Percentiles rank a stretch among this genome's conserved stretches.
phyloP scores from a whole-genome alignment of 2,113 vertebrate species.

The Euleptes europaea region DNA sequence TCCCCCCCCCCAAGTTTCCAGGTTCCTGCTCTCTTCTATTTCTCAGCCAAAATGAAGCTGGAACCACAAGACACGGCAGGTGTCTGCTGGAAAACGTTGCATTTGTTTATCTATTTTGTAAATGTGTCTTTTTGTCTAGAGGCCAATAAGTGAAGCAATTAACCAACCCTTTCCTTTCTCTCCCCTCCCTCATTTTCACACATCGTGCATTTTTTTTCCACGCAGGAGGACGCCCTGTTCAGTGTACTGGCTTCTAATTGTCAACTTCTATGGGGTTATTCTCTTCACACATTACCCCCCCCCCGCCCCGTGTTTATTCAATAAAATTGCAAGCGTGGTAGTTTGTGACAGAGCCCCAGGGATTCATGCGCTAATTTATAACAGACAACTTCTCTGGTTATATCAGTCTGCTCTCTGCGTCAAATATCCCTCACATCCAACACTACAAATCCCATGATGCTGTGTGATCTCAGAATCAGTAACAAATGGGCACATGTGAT shows the following conservation, averaged over 20 bases:
- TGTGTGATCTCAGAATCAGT: too few relatives aligned
- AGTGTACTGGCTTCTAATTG: slow-evolving; percentile 18
- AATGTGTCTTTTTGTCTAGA: slow-evolving; percentile 32
- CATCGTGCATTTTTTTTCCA: not conserved
- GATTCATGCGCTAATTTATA: too few relatives aligned
- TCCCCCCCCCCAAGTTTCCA: slow-evolving; percentile 58
- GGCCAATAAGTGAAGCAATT: slow-evolving; percentile 28
- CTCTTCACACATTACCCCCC: not conserved
- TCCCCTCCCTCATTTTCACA: slow-evolving; percentile 25
- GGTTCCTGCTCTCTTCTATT: slow-evolving; percentile 61
- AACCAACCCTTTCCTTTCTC: slow-evolving; percentile 26
- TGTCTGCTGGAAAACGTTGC: slow-evolving; percentile 43
- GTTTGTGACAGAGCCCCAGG: too few relatives aligned
- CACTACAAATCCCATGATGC: too few relatives aligned
- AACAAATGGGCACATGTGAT: too few relatives aligned
- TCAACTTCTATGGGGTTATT: slow-evolving; percentile 43
- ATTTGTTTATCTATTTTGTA: slow-evolving; percentile 43
- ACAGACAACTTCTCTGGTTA: too few relatives aligned
- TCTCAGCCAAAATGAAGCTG: slow-evolving; percentile 60
- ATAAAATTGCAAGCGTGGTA: too few relatives aligned
- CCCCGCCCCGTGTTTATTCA: not conserved
- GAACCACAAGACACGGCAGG: slow-evolving; percentile 42
- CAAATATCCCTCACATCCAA: too few relatives aligned
- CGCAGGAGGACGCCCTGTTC: slow-evolving; percentile 37
- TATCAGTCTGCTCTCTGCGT: too few relatives aligned